These are phyloP conservation scores for Accipiter virgatus DNA, from an alignment of 2,113 vertebrate genomes.

Conservation along the genomic window DNA sequence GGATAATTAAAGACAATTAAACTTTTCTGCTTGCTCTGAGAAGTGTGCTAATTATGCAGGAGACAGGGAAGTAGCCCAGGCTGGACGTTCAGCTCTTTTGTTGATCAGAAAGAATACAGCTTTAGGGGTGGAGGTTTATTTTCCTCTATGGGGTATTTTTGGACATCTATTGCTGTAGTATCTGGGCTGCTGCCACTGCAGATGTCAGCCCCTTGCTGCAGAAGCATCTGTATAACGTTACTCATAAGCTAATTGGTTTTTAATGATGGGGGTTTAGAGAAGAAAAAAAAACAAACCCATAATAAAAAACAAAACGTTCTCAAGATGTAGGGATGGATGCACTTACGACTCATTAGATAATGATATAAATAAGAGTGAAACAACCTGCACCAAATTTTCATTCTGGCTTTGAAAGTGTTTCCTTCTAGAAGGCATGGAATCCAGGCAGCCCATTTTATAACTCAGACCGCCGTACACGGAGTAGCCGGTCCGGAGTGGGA, in stretches of 20 bases:
- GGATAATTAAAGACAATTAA: conserved; percentile 92
- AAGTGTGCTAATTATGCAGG: conserved; percentile 84
- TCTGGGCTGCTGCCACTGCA: neutral
- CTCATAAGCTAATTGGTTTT: conserved; percentile 41
- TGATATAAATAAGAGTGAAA: neutral
- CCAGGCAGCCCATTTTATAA: accelerated
- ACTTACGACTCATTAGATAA: conserved; percentile 22
- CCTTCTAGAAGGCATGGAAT: neutral
- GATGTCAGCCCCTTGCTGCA: conserved; percentile 7
- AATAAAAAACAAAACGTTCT: neutral
- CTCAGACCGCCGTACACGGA: accelerated
- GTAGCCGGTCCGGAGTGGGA: accelerated
- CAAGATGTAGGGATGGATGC: conserved; percentile 5
- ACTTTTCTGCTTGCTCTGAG: conserved; percentile 87
- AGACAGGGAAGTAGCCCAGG: conserved; percentile 47
- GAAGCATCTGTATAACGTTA: conserved; percentile 6
- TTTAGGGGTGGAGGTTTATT: neutral
- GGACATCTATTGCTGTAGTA: neutral
- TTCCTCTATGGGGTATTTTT: conserved; percentile 5
- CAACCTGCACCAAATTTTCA: neutral
- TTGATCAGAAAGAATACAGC: neutral
- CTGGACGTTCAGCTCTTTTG: neutral
- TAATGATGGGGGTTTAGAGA: conserved; percentile 11
- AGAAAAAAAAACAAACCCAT: neutral
- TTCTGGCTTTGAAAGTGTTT: neutral